Percentiles rank a stretch among this genome's conserved stretches.
Evolutionary conservation across 2,113 vertebrate genomes (phyloP).

Genomic region (Myiozetetes cayanensis): DNA sequence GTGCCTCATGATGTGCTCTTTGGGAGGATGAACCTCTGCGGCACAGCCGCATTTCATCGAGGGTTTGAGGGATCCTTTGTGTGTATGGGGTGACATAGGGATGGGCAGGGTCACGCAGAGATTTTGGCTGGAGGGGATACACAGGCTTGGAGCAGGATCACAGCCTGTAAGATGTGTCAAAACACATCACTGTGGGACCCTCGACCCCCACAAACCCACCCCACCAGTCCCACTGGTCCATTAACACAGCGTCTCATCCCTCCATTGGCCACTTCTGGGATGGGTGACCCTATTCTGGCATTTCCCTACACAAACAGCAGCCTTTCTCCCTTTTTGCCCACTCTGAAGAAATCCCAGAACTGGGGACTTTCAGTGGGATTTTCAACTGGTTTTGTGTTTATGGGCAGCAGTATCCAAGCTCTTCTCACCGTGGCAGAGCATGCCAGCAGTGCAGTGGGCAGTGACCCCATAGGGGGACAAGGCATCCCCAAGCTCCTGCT

Average conservation of each 20-base stretch:
- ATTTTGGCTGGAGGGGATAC: not conserved
- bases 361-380: not conserved
- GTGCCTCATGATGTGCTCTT: not conserved
- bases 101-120: not conserved
- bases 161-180: not conserved
- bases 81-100: not conserved
- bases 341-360: not conserved
- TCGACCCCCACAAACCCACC: not conserved
- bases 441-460: fast-evolving
- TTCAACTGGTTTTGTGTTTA: not conserved
- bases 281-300: not conserved
- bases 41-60: not conserved
- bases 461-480: fast-evolving
- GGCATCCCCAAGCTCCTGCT: not conserved
- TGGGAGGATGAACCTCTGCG: not conserved
- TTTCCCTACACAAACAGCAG: not conserved
- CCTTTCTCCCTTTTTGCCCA: not conserved
- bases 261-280: not conserved
- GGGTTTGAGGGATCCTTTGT: not conserved
- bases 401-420: not conserved
- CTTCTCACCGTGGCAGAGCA: fast-evolving
- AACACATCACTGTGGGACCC: not conserved
- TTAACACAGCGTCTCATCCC: fast-evolving
- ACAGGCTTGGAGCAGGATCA: not conserved
- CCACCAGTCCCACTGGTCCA: fast-evolving